A percentile compares a stretch with the other conserved stretches of the same genome.
Evolutionary conservation across 2,113 vertebrate genomes (phyloP).

Genomic region (Crotalus horridus): DNA sequence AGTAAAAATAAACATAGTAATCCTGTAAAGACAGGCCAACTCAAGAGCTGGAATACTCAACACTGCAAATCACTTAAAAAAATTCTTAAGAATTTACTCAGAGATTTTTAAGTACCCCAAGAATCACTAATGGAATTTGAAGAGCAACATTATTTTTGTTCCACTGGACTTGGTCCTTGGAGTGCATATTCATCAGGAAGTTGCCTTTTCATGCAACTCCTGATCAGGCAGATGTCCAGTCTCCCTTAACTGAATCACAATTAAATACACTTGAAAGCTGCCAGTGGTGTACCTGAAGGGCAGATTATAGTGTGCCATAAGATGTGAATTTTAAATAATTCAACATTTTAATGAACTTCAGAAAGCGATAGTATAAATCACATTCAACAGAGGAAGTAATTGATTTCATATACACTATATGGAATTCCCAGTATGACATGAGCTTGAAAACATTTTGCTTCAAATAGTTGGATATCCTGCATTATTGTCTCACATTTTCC

Average conservation of each 20-base stretch:
- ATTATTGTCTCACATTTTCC: neutral
- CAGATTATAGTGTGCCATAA: neutral
- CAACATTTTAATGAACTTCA: no score
- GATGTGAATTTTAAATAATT: neutral
- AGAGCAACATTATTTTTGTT: constrained; percentile 8
- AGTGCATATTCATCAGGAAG: neutral
- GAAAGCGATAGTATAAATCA: neutral
- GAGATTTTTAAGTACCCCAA: neutral
- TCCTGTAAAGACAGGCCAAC: neutral
- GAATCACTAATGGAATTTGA: constrained; percentile 6
- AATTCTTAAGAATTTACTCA: neutral
- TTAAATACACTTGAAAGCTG: neutral
- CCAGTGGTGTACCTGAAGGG: neutral
- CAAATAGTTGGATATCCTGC: neutral
- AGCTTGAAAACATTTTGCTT: neutral
- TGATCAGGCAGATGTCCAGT: neutral
- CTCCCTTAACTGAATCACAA: neutral
- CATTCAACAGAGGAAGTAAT: neutral
- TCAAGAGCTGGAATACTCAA: neutral
- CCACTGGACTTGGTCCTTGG: neutral
- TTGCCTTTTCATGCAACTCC: neutral
- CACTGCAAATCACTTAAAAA: neutral
- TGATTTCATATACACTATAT: neutral
- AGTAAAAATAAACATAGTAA: neutral
- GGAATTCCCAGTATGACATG: neutral